phyloP scores from a whole-genome alignment of 2,888 invertebrate genomes.

The Apodemia mormo region DNA sequence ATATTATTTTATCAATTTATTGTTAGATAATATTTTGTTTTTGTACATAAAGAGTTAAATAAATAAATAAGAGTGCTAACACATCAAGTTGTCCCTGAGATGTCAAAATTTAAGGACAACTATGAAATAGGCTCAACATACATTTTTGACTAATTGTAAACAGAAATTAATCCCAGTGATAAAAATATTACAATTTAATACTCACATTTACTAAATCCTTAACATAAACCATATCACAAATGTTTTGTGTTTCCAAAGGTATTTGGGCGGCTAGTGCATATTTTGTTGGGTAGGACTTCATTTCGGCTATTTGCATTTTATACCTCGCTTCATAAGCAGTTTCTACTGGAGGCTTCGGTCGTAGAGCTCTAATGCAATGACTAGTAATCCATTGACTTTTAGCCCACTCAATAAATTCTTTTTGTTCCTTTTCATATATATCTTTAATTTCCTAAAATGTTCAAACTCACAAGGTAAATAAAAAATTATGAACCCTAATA shows the following conservation, averaged over 20 bases:
- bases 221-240: constrained; percentile 45
- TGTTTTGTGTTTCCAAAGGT: constrained; percentile 44
- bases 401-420: constrained; percentile 65
- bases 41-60: no score
- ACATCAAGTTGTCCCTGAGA: no score
- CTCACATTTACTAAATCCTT: constrained; percentile 59
- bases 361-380: constrained; percentile 57
- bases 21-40: no score
- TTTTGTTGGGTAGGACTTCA: constrained; percentile 51
- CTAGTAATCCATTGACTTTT: constrained; percentile 53
- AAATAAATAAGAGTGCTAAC: no score
- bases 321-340: constrained; percentile 60
- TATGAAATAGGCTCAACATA: no score
- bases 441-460: constrained; percentile 51
- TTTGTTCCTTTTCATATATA: constrained; percentile 57
- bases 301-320: constrained; percentile 47
- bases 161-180: no score
- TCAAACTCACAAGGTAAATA: not conserved
- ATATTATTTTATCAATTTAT: no score
- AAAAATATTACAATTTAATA: constrained; percentile 25
- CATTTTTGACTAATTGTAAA: no score
- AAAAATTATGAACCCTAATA: no score
- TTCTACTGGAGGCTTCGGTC: constrained; percentile 59
- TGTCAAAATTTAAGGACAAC: no score
- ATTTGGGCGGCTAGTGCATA: constrained; percentile 63